A percentile compares a stretch with the other conserved stretches of the same genome.
phyloP scores from a whole-genome alignment of 1,140 invertebrate genomes.

The Thereuonema tuberculata region DNA sequence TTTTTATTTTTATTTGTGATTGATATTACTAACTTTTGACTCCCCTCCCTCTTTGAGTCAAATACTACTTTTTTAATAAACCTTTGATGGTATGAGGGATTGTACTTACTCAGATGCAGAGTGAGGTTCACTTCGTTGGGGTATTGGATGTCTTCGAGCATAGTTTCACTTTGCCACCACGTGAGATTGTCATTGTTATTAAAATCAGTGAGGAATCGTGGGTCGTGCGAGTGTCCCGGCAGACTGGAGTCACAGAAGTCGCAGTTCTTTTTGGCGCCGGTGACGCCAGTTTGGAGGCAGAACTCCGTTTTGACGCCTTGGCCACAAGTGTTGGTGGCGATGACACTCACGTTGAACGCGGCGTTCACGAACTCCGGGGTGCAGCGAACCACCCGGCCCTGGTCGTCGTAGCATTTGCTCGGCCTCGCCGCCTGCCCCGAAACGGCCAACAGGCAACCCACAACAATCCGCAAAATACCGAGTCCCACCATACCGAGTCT shows the following conservation, averaged over 20 bases:
- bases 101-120: constrained; percentile 59
- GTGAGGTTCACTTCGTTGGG: constrained; percentile 86
- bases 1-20: too few relatives aligned
- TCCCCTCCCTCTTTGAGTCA: too few relatives aligned
- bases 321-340: constrained; percentile 92
- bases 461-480: too few relatives aligned
- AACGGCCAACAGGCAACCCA: too few relatives aligned
- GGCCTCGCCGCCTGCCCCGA: constrained; percentile 8
- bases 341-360: constrained; percentile 70
- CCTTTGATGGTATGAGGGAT: too few relatives aligned
- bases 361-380: constrained; percentile 93
- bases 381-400: constrained; percentile 55
- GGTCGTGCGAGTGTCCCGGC: constrained; percentile 47
- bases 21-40: too few relatives aligned
- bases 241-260: constrained; percentile 41
- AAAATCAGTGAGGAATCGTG: constrained; percentile 76
- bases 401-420: constrained; percentile 37
- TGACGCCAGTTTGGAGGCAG: constrained; percentile 71
- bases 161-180: constrained; percentile 98
- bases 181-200: constrained; percentile 78
- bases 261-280: constrained; percentile 40
- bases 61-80: too few relatives aligned
- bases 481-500: too few relatives aligned
- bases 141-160: constrained; percentile 81
- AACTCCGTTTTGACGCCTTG: constrained; percentile 56